These are phyloP conservation scores for Arizona elegans DNA, from an alignment of 2,113 vertebrate species.

Conservation along the genomic window DNA sequence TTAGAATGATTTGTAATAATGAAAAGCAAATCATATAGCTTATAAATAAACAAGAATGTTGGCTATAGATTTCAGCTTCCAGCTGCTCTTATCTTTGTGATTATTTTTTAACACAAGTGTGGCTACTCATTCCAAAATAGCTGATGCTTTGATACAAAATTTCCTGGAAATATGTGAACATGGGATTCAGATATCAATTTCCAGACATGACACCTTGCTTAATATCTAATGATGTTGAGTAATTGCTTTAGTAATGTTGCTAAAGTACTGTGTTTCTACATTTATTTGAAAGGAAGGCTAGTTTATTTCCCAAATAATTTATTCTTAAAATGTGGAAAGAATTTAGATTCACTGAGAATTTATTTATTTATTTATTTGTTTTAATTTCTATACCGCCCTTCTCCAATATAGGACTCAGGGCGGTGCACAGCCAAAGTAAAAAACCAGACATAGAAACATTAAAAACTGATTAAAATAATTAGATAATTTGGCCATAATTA, in stretches of 20 bases:
- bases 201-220: not conserved
- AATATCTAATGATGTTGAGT: not conserved
- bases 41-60: not conserved
- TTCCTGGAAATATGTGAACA: not conserved
- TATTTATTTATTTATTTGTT: too few relatives aligned
- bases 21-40: not conserved
- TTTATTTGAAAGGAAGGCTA: not conserved
- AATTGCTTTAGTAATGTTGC: not conserved
- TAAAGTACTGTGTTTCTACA: not conserved
- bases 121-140: not conserved
- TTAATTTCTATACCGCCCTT: too few relatives aligned
- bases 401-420: too few relatives aligned
- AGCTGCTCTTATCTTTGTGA: not conserved
- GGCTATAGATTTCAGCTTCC: not conserved
- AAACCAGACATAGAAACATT: too few relatives aligned
- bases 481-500: too few relatives aligned
- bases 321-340: not conserved
- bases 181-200: not conserved
- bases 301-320: not conserved
- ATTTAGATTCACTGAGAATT: not conserved
- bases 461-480: too few relatives aligned
- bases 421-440: too few relatives aligned
- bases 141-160: not conserved
- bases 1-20: not conserved
- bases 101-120: not conserved